Percentiles rank a stretch among this genome's conserved stretches.
Conservation (phyloP, 1,140 invertebrate genomes). For the Agrilus planipennis region DNA sequence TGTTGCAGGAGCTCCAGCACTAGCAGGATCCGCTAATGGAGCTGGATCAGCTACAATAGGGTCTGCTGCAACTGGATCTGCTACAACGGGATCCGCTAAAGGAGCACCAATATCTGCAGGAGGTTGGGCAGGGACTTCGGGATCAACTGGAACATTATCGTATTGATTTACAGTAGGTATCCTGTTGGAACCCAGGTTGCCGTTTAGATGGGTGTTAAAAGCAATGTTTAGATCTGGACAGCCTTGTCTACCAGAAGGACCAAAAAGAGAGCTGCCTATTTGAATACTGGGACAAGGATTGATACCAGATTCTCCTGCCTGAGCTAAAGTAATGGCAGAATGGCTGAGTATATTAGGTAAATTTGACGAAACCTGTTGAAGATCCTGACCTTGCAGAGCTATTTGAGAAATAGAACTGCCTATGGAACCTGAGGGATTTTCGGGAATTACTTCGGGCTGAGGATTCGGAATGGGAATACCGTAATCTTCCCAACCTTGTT, state of each 20-base stretch:
- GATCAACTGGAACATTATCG: conserved; percentile 6
- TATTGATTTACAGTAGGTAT: conserved; percentile 8
- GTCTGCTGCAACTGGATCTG: neutral
- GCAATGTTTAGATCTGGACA: conserved; percentile 32
- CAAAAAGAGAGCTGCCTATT: conserved; percentile 21
- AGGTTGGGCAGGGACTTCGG: conserved; percentile 8
- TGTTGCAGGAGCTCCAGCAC: neutral
- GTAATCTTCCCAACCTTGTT: conserved; percentile 23
- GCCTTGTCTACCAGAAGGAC: conserved; percentile 20
- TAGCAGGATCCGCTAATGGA: neutral
- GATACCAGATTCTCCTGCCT: conserved; percentile 6
- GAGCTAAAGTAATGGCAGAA: conserved; percentile 1
- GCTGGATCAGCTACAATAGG: neutral
- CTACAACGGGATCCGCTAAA: conserved; percentile 5
- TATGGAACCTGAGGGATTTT: conserved; percentile 16
- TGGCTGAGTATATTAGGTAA: neutral
- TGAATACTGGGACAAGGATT: conserved; percentile 22
- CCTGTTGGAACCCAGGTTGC: conserved; percentile 17
- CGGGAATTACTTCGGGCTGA: conserved; percentile 25
- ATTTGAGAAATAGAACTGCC: neutral
- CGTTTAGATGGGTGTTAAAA: conserved; percentile 28
- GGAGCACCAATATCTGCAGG: conserved; percentile 6
- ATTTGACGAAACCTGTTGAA: conserved; percentile 1
- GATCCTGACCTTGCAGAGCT: neutral
- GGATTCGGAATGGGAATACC: conserved; percentile 22